These are phyloP conservation scores for Siphlonurus alternatus DNA, from an alignment of 2,888 invertebrate genomes.

Conservation along the genomic window DNA sequence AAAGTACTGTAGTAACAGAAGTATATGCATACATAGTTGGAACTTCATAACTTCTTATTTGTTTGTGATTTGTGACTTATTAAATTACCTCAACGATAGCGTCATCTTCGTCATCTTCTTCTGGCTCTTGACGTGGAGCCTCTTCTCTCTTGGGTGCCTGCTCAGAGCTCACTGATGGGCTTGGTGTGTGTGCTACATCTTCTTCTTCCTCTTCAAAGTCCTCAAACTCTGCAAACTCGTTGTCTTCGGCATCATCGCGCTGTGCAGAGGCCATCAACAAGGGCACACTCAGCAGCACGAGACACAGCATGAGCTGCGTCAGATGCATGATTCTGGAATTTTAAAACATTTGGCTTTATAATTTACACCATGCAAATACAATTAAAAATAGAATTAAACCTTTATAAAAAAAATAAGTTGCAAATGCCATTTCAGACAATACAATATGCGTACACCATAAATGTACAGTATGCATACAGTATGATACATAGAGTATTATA, in stretches of 20 bases:
- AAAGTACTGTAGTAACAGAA: too few species aligned
- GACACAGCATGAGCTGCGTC: neutral
- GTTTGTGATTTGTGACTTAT: too few species aligned
- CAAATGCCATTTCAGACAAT: too few species aligned
- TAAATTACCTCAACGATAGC: slow-evolving; percentile 45
- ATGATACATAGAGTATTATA: too few species aligned
- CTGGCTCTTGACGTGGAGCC: slow-evolving; percentile 22
- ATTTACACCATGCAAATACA: too few species aligned
- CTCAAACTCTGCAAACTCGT: slow-evolving; percentile 92
- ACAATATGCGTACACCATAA: too few species aligned
- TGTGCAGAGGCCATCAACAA: neutral
- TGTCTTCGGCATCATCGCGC: slow-evolving; percentile 39
- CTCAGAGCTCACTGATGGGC: slow-evolving; percentile 10
- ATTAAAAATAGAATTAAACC: too few species aligned
- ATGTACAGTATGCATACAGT: too few species aligned
- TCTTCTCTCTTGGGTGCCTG: slow-evolving; percentile 12
- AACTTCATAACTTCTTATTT: too few species aligned
- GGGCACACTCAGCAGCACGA: neutral
- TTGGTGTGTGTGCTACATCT: slow-evolving; percentile 21
- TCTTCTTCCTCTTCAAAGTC: slow-evolving; percentile 61
- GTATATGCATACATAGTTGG: too few species aligned
- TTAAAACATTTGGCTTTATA: too few species aligned
- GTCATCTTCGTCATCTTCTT: slow-evolving; percentile 36
- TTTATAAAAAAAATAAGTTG: too few species aligned
- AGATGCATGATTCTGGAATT: neutral